A percentile compares a stretch with the other conserved stretches of the same genome.
Evolutionary conservation across 2,888 invertebrate genomes (phyloP).

Genomic region (Loripinus fragilis): DNA sequence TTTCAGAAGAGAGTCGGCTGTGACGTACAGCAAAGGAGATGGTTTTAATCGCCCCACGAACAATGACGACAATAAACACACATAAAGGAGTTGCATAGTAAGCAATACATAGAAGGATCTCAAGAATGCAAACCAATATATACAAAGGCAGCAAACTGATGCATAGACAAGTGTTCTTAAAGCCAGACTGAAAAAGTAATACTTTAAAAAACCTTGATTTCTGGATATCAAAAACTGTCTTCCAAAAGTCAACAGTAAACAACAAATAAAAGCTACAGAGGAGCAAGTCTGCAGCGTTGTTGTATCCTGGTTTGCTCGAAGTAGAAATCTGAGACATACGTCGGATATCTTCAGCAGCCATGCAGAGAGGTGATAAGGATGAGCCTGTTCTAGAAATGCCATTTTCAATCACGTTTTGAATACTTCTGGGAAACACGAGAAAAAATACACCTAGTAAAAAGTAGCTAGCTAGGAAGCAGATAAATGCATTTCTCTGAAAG

Average conservation of each 20-base stretch:
- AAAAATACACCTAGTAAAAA: background rate
- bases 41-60: background rate
- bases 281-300: background rate
- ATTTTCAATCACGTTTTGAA: background rate
- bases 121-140: conserved; percentile 18
- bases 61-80: background rate
- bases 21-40: background rate
- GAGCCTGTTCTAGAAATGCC: background rate
- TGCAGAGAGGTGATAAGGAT: background rate
- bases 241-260: conserved; percentile 7
- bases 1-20: background rate
- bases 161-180: background rate
- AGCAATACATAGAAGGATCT: conserved; percentile 22
- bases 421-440: background rate
- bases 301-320: background rate
- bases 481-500: too few species aligned
- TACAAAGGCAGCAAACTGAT: conserved; percentile 20
- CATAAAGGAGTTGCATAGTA: conserved; percentile 28
- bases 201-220: background rate
- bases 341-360: background rate
- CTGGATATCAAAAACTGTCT: background rate
- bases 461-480: conserved; percentile 3
- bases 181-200: background rate
- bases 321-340: background rate
- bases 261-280: conserved; percentile 14